Evolutionary conservation across 2,888 invertebrate species (phyloP), one percentile per base, ranked within the genome.

Genomic region (Hyposoter dolosus): DNA sequence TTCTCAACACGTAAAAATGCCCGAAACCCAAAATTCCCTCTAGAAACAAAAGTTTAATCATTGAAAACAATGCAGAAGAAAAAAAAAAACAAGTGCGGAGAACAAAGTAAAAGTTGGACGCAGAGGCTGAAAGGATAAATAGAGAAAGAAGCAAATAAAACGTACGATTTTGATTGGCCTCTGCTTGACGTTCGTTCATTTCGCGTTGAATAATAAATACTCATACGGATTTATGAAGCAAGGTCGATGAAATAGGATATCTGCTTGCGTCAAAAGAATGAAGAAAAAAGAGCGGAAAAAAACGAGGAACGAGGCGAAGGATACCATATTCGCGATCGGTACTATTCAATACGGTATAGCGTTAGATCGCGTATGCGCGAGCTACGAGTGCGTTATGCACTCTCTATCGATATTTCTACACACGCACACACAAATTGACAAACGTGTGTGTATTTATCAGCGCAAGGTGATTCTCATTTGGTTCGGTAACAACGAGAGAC

Each of bases 221-320:
- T 75, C 45, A n/a, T 69, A 71, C 76, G 76, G 72, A 76, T 82
- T 76, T 79, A 43, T 53, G 60, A 82, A 65, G 79, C 75, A 87
- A 82, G 79, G 71, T 87, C 60, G 82, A 68, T 80, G 82, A 82
- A 84, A 86, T 81, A 83, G 83, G 83, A 86, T 86, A 83, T 83
- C 85, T 83, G 76, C 65, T 76, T 81, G 85, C 68, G 72, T 79
- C 77, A 17, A 45, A 50, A 32, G 56, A 74, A 53, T 15, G 56
- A 56, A 82, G 75, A 28, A 82, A 76, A 83, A 66, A 28, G 28
- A 69, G 12, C 71, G 50, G 71, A 43, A 63, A 19, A 66, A 56
- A 83, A 45, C 84, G 68, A 75, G 32, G 72, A 53, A 71, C 76
- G 82, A 80, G 85, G 80, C 85, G 85, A 85, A 85, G 85, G 83